phyloP scores from a whole-genome alignment of 2,797 vertebrate genomes.

The Cyclopterus lumpus region DNA sequence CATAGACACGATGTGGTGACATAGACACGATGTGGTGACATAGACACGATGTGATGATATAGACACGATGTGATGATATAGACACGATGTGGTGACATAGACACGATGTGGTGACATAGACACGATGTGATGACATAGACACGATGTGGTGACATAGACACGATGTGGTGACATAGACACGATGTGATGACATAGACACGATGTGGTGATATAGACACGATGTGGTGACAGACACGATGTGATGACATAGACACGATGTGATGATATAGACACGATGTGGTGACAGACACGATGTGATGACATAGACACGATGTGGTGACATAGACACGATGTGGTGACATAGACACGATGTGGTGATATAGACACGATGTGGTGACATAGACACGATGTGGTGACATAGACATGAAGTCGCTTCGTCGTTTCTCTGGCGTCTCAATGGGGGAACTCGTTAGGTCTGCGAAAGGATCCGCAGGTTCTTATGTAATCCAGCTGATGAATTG shows the following conservation, averaged over 20 bases:
- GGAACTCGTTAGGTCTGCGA: slow-evolving; percentile 33
- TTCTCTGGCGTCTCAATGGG: slow-evolving; percentile 49
- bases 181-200: slow-evolving; percentile 9
- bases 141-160: no score
- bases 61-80: slow-evolving; percentile 5
- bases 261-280: slow-evolving; percentile 16
- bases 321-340: no score
- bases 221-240: no score
- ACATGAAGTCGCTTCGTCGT: slow-evolving; percentile 51
- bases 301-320: slow-evolving; percentile 19
- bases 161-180: not conserved
- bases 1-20: no score
- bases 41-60: slow-evolving; percentile 9
- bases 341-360: slow-evolving; percentile 9
- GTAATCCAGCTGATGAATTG: slow-evolving; percentile 67
- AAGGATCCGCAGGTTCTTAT: slow-evolving; percentile 47
- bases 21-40: slow-evolving; percentile 10
- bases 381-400: slow-evolving; percentile 25
- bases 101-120: not conserved
- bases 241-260: slow-evolving; percentile 6
- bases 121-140: slow-evolving; percentile 9
- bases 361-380: slow-evolving; percentile 5
- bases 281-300: no score
- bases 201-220: slow-evolving; percentile 9
- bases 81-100: slow-evolving; percentile 24